Base-by-base conservation (phyloP, 2,888 invertebrate genomes). In the Drosophila mettleri region DNA sequence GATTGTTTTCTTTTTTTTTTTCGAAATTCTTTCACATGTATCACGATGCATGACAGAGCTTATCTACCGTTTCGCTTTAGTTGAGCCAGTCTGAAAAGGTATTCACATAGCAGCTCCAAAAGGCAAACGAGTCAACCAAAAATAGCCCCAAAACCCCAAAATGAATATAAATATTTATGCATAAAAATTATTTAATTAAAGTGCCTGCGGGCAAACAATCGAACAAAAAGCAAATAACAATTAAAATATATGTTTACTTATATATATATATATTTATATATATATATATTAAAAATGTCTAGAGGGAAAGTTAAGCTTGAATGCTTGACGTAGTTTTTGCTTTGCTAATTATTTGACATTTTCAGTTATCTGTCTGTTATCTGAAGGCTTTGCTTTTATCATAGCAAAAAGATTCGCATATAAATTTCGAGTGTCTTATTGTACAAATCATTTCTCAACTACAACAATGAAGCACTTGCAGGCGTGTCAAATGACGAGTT, bases 401-500 rank as follows among this genome's bases (percentile, higher is more conserved):
- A 62, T 39, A 33, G 49, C 33, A 9, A 27, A 55, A 60, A 63
- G 59, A 67, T 81, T 80, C 80, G 68, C 84, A 84, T 73, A 80
- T 70, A 78, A 78, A 80, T 80, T 67, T 48, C 53, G 16, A 36
- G 53, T 64, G 68, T 73, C 65, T 63, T 71, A 62, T 71, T 80
- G 80, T 74, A 73, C 74, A 74, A 75, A 80, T 73, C 75, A 67
- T 72, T 81, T 80, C 66, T 69, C 76, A 74, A 78, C 63, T 64
- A 55, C 72, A 59, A 76, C 63, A 85, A 81, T 85, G 85, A 53
- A 51, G 12, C 74, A 79, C 60, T 79, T 74, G 77, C 65, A 45
- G 76, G 66, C 73, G 61, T 76, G 73, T 59, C 67, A 58, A 60
- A 46, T 48, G 39, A 16, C 58, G 46, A 61, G 79, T 78, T 78